A percentile compares a stretch with the other conserved stretches of the same genome.
Conservation (phyloP, 2,797 vertebrate species). For the Peromyscus melanophrys region DNA sequence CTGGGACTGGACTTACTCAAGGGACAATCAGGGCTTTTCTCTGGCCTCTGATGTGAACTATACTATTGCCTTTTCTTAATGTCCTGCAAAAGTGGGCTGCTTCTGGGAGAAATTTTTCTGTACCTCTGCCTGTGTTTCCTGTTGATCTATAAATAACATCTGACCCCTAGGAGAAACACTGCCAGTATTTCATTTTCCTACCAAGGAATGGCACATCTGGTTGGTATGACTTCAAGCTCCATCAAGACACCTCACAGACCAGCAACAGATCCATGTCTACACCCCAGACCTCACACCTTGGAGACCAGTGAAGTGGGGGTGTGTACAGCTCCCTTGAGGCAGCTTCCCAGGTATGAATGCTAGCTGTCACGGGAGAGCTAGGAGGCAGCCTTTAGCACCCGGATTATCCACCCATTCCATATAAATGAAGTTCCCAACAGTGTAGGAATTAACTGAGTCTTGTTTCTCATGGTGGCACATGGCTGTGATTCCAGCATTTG, state of each 20-base stretch:
- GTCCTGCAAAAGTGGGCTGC: not conserved
- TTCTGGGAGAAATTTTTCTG: not conserved
- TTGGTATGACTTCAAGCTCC: not conserved
- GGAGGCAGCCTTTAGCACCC: rapidly evolving
- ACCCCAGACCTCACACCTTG: rapidly evolving
- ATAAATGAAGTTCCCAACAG: not conserved
- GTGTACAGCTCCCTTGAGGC: rapidly evolving
- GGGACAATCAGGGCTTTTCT: not conserved
- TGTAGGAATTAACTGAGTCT: not conserved
- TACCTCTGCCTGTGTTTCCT: not conserved
- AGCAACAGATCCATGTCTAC: not conserved
- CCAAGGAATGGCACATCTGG: not conserved
- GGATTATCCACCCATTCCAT: not conserved
- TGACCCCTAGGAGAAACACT: not conserved
- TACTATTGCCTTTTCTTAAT: not conserved
- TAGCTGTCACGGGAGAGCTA: rapidly evolving
- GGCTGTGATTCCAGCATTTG: not conserved
- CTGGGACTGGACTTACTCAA: not conserved
- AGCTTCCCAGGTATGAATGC: not conserved
- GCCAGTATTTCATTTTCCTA: not conserved
- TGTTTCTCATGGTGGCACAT: not conserved
- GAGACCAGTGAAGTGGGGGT: not conserved
- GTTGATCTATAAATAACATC: not conserved
- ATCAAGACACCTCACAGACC: not conserved
- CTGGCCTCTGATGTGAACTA: not conserved